Conservation (phyloP, 2,888 invertebrate species). For the Erebia epiphron region DNA sequence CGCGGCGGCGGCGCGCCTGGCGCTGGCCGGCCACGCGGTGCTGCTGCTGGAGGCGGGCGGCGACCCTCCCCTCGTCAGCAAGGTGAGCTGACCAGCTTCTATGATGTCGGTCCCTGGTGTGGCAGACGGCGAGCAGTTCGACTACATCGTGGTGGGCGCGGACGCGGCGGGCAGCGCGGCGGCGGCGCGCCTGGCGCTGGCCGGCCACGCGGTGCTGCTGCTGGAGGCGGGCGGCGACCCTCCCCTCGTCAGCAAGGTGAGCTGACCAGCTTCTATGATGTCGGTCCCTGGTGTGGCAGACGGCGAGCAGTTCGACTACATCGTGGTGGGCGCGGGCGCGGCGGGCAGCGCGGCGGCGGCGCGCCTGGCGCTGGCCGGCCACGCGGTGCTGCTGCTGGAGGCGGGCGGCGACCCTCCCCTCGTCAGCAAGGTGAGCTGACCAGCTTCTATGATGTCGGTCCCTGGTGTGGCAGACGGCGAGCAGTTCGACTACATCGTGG, state of each 20-base stretch:
- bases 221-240: conserved; percentile 63
- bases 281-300: conserved; percentile 45
- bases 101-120: background rate
- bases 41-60: conserved; percentile 64
- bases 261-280: background rate
- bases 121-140: conserved; percentile 63
- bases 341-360: conserved; percentile 57
- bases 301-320: conserved; percentile 68
- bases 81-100: conserved; percentile 42
- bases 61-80: conserved; percentile 47
- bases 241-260: conserved; percentile 47
- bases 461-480: conserved; percentile 50
- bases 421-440: conserved; percentile 47
- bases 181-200: conserved; percentile 58
- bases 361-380: conserved; percentile 56
- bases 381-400: conserved; percentile 61
- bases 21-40: conserved; percentile 57
- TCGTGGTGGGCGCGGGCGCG: conserved; percentile 77
- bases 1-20: conserved; percentile 56
- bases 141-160: conserved; percentile 79
- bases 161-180: conserved; percentile 60
- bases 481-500: conserved; percentile 76
- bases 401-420: conserved; percentile 56
- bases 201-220: conserved; percentile 58
- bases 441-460: background rate